Evolutionary conservation across 2,888 invertebrate genomes (phyloP).

Genomic region (Penaeus monodon): DNA sequence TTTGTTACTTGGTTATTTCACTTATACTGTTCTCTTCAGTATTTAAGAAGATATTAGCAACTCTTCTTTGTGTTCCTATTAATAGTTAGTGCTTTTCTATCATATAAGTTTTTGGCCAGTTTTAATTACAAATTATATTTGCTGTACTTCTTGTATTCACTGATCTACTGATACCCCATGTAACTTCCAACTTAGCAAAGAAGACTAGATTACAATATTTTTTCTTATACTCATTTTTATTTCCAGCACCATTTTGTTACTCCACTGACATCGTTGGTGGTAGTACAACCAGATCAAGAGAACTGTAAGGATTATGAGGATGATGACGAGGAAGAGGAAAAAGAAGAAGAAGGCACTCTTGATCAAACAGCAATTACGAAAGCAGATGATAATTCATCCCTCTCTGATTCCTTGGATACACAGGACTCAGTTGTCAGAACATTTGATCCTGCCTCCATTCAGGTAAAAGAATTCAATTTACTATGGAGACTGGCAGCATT

Average conservation of each 20-base stretch:
- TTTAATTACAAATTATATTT: neutral
- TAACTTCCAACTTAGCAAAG: neutral
- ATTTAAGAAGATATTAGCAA: neutral
- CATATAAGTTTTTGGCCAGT: too few relatives aligned
- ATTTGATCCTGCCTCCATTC: slow-evolving; percentile 41
- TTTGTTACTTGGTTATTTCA: neutral
- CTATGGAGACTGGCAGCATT: too few relatives aligned
- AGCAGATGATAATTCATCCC: neutral
- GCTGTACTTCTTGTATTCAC: too few relatives aligned
- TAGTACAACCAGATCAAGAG: slow-evolving; percentile 62
- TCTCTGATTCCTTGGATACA: neutral
- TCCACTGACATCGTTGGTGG: slow-evolving; percentile 62
- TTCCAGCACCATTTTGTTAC: slow-evolving; percentile 64
- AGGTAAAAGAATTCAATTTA: neutral
- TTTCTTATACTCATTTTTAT: neutral
- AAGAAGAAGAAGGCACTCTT: neutral
- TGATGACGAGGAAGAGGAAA: slow-evolving; percentile 53
- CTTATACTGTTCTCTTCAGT: neutral
- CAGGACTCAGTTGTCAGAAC: slow-evolving; percentile 37
- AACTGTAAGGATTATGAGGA: slow-evolving; percentile 64
- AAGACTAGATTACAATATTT: neutral
- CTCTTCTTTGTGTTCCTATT: neutral
- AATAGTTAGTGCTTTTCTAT: neutral
- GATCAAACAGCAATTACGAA: too few relatives aligned
- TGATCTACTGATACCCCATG: neutral